Evolutionary conservation across 2,888 invertebrate genomes (phyloP).

Genomic region (Ischnura elegans): DNA sequence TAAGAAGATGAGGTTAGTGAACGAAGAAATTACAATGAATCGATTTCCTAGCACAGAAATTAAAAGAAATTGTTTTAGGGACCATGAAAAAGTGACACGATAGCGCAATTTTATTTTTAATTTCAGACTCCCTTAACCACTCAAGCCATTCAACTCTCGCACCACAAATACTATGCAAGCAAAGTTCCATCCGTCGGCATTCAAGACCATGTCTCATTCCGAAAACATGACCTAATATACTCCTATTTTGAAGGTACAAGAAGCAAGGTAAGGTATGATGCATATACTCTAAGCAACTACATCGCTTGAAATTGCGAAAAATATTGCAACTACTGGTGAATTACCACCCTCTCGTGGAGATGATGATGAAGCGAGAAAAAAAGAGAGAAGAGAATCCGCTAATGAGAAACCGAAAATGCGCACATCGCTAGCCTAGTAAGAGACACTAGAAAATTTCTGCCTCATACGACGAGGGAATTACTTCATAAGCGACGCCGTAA

Average conservation of each 20-base stretch:
- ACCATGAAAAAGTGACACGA: too few species aligned
- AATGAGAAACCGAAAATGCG: conserved; percentile 24
- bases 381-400: not conserved
- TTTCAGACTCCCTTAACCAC: not conserved
- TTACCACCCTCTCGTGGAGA: not conserved
- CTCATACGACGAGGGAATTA: not conserved
- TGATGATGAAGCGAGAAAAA: too few species aligned
- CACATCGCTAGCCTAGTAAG: not conserved
- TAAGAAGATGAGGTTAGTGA: too few species aligned
- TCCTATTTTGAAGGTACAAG: too few species aligned
- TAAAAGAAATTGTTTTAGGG: too few species aligned
- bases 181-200: not conserved
- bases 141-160: not conserved
- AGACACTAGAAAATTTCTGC: not conserved
- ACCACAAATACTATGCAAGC: not conserved
- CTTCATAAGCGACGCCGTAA: not conserved
- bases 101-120: not conserved
- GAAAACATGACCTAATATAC: not conserved
- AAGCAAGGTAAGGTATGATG: too few species aligned
- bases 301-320: not conserved
- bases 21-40: too few species aligned
- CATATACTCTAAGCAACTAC: not conserved
- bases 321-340: not conserved
- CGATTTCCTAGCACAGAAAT: too few species aligned
- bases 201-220: not conserved